Evolutionary conservation across 2,888 invertebrate genomes (phyloP), one percentile per base, ranked within the genome.

Genomic region (Oligia latruncula): DNA sequence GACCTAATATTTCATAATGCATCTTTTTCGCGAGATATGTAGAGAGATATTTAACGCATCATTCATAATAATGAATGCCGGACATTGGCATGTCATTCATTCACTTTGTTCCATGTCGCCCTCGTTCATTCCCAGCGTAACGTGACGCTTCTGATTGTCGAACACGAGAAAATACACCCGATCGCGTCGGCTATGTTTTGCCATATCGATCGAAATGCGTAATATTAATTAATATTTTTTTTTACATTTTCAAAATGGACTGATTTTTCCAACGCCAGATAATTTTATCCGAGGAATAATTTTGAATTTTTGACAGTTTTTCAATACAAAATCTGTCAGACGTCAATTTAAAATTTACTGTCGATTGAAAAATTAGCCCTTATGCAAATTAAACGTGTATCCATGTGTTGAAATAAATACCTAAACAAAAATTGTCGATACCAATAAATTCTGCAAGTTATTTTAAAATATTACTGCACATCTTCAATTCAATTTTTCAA

Each of bases 81-180:
- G 52, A 77, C 72, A 77, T 77, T 77, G 84, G 68, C 9, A 78
- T 70, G 55, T 60, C 68, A 65, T 71, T 81, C 43, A 74, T 81
- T 67, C 52, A 20, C 13, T 62, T 58, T 78, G 55, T 78, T 52
- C 46, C 49, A 40, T 62, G 52, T 66, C 15, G 29, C 46, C 68
- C 4, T 65, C 35, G 71, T 73, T 75, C 23, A 82, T 79, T 43
- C n/a, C 13, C 55, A 65, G 66, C 65, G 43, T 64, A 71, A 68
- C 60, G 43, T 64, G 73, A 68, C 60, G 29, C 58, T 43, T 64
- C 40, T 71, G 62, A 73, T 75, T 66, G n/a, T 15, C 6, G 9
- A 46, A 60, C 62, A 73, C 40, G 62, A 72, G 43, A 65, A 43
- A 75, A 64, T 40, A 83, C 71, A 65, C 29, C 35, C 20, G 55